Evolutionary conservation across 2,113 vertebrate genomes (phyloP).

Genomic region (Seriola quinqueradiata): DNA sequence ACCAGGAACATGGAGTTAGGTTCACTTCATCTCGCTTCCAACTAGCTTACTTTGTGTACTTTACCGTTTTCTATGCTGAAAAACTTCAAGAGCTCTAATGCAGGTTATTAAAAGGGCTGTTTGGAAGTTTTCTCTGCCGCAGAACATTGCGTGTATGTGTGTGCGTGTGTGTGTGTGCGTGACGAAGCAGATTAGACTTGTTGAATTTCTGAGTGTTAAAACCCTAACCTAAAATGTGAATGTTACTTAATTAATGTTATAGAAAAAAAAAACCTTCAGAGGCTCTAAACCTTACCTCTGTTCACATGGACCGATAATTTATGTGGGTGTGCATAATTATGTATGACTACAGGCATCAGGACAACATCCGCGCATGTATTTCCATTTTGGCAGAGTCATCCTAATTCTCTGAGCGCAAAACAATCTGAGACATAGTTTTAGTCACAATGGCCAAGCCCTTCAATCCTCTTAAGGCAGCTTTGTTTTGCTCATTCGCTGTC

Average conservation of each 20-base stretch:
- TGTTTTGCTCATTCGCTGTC: constrained; percentile 77
- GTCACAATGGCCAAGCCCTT: constrained; percentile 44
- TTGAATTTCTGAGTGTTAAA: too few relatives aligned
- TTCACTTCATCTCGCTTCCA: too few relatives aligned
- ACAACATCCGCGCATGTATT: constrained; percentile 47
- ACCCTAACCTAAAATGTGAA: background rate
- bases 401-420: constrained; percentile 56
- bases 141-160: too few relatives aligned
- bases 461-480: constrained; percentile 75
- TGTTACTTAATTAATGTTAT: background rate
- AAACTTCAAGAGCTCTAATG: too few relatives aligned
- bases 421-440: constrained; percentile 61
- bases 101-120: too few relatives aligned
- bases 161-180: too few relatives aligned
- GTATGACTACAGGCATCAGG: constrained; percentile 3
- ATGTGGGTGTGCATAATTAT: background rate
- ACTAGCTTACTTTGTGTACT: too few relatives aligned
- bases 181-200: too few relatives aligned
- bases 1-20: too few relatives aligned
- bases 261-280: background rate
- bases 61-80: too few relatives aligned
- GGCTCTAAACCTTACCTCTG: background rate
- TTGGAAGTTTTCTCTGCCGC: too few relatives aligned
- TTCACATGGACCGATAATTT: background rate
- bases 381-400: constrained; percentile 57